These are phyloP conservation scores for Lanistes nyassanus DNA, from an alignment of 1,140 invertebrate genomes.

Conservation along the genomic window DNA sequence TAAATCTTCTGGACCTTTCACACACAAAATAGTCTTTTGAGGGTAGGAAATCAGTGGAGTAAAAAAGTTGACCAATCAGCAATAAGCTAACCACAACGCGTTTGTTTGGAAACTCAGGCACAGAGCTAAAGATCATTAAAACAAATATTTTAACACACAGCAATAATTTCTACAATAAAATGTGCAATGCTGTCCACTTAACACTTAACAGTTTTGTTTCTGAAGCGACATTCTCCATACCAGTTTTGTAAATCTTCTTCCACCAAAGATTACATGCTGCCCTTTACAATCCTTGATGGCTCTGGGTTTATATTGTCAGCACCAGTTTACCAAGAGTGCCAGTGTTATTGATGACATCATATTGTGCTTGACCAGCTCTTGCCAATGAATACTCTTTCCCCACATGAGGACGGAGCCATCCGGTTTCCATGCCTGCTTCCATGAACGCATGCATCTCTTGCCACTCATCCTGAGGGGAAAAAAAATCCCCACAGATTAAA, in stretches of 20 bases:
- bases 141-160: too few species aligned
- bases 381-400: slow-evolving; percentile 67
- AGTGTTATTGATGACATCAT: slow-evolving; percentile 53
- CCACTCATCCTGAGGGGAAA: slow-evolving; percentile 66
- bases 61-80: too few species aligned
- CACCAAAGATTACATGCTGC: neutral
- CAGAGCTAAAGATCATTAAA: too few species aligned
- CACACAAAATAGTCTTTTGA: too few species aligned
- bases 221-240: neutral
- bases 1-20: too few species aligned
- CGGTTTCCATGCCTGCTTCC: slow-evolving; percentile 62
- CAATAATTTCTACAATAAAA: too few species aligned
- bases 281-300: neutral
- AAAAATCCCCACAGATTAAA: too few species aligned
- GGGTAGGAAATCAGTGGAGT: too few species aligned
- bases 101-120: too few species aligned
- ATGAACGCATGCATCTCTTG: slow-evolving; percentile 63
- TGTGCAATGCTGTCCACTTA: too few species aligned
- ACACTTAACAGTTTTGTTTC: neutral
- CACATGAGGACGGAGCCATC: slow-evolving; percentile 69
- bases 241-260: neutral
- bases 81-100: too few species aligned
- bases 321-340: slow-evolving; percentile 51
- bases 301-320: slow-evolving; percentile 30
- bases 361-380: slow-evolving; percentile 61